phyloP scores from a whole-genome alignment of 2,888 invertebrate genomes.

The Matsumyia berberina region DNA sequence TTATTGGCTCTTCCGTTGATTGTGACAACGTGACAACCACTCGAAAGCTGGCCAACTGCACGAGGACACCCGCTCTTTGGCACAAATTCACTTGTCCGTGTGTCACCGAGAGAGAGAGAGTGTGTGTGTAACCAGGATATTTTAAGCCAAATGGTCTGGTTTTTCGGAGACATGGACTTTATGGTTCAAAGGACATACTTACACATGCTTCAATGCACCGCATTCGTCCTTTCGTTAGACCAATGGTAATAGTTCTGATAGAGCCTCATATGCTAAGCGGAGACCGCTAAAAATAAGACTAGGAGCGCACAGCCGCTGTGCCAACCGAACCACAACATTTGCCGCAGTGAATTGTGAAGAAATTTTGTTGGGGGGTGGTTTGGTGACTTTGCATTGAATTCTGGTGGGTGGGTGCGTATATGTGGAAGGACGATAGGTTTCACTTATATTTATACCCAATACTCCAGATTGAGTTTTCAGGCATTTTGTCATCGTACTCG shows the following conservation, averaged over 20 bases:
- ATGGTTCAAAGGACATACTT: conserved; percentile 22
- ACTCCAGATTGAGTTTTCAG: conserved; percentile 57
- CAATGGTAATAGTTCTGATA: conserved; percentile 41
- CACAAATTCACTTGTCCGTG: neutral
- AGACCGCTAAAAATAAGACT: conserved; percentile 38
- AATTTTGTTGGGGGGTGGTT: conserved; percentile 3
- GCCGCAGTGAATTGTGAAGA: conserved; percentile 56
- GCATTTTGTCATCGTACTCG: too few relatives aligned
- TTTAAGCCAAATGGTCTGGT: conserved; percentile 63
- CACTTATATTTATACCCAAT: conserved; percentile 57
- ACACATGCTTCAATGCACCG: conserved; percentile 49
- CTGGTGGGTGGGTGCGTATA: neutral
- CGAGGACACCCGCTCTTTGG: conserved; percentile 31
- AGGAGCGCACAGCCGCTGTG: conserved; percentile 2
- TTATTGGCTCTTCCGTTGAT: conserved; percentile 71
- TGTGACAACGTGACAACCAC: conserved; percentile 73
- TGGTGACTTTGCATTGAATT: too few relatives aligned
- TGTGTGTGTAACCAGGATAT: too few relatives aligned
- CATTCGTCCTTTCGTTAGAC: conserved; percentile 26
- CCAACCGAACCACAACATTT: conserved; percentile 36
- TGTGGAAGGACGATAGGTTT: neutral
- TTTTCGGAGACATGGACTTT: conserved; percentile 50
- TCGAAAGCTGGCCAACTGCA: conserved; percentile 42
- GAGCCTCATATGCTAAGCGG: neutral
- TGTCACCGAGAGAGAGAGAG: too few relatives aligned